Evolutionary conservation across 2,113 vertebrate species (phyloP).

Genomic region (Hippocampus comes): DNA sequence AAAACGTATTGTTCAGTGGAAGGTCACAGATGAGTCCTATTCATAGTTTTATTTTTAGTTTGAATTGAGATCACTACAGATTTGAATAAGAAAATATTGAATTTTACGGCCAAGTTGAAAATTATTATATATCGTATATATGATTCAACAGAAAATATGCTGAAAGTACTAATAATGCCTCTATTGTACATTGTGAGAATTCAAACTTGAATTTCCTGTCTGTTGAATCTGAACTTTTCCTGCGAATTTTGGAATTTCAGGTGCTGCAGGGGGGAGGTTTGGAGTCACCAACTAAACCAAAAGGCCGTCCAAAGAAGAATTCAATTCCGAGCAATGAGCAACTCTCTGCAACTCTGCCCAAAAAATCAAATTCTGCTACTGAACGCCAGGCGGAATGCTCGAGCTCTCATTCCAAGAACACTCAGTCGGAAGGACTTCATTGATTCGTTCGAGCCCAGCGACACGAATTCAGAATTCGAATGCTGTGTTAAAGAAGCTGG

Average conservation of each 20-base stretch:
- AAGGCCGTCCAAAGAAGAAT: constrained; percentile 97
- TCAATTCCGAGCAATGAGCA: constrained; percentile 96
- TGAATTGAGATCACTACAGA: background rate
- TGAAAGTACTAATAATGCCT: no score
- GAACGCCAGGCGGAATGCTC: constrained; percentile 75
- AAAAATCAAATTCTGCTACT: constrained; percentile 73
- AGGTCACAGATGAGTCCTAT: background rate
- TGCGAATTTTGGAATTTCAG: constrained; percentile 53
- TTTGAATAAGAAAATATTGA: no score
- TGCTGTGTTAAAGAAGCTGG: background rate
- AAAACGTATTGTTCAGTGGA: no score
- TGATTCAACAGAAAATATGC: background rate
- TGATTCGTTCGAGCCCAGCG: background rate
- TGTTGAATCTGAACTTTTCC: background rate
- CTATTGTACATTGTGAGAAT: no score
- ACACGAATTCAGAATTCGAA: background rate
- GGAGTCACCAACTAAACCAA: constrained; percentile 96
- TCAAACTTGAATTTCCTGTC: background rate
- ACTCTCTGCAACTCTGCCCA: constrained; percentile 90
- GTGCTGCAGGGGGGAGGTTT: constrained; percentile 94
- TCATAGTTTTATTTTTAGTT: background rate
- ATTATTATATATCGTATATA: no score
- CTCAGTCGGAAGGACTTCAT: constrained; percentile 78
- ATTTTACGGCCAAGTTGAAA: no score
- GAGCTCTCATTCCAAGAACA: constrained; percentile 72